Percentiles rank a stretch among this genome's conserved stretches.
Conservation (phyloP, 1,140 invertebrate genomes). For the Aplysia californica region DNA sequence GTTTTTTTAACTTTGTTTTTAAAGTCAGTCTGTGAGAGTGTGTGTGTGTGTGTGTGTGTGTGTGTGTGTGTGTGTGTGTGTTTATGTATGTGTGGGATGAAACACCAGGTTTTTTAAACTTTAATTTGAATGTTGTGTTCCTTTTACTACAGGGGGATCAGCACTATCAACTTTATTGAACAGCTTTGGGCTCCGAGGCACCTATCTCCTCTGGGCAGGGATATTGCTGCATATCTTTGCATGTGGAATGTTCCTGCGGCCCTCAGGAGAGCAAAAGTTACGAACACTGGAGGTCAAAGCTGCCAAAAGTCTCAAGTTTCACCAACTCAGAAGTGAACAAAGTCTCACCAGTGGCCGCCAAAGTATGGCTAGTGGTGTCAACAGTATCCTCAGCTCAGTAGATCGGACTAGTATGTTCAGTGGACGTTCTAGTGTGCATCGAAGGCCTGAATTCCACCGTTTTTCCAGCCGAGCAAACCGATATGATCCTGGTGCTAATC, state of each 20-base stretch:
- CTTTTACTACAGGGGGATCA: slow-evolving; percentile 12
- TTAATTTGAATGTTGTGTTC: background rate
- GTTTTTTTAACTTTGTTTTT: too few species aligned
- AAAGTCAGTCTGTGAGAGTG: background rate
- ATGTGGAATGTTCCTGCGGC: slow-evolving; percentile 13
- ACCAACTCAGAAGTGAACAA: background rate
- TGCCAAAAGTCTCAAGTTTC: background rate
- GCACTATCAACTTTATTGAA: background rate
- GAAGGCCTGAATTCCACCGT: too few species aligned
- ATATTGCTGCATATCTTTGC: background rate
- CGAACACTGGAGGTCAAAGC: background rate
- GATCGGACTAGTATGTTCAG: slow-evolving; percentile 2
- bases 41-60: background rate
- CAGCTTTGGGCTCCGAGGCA: slow-evolving; percentile 7
- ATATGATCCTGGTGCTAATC: background rate
- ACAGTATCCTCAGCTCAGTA: slow-evolving; percentile 4
- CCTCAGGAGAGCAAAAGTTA: slow-evolving; percentile 8
- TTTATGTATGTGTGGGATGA: background rate
- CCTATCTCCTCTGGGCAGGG: slow-evolving; percentile 17
- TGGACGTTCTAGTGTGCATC: background rate
- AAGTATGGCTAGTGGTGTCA: slow-evolving; percentile 19
- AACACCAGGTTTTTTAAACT: background rate
- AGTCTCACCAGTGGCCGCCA: background rate
- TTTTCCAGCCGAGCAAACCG: background rate
- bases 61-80: background rate